Percentiles rank a stretch among this genome's conserved stretches.
These are phyloP conservation scores for Microctenopoma stevenorrisi DNA, from an alignment of 2,797 vertebrate species.

Conservation along the genomic window DNA sequence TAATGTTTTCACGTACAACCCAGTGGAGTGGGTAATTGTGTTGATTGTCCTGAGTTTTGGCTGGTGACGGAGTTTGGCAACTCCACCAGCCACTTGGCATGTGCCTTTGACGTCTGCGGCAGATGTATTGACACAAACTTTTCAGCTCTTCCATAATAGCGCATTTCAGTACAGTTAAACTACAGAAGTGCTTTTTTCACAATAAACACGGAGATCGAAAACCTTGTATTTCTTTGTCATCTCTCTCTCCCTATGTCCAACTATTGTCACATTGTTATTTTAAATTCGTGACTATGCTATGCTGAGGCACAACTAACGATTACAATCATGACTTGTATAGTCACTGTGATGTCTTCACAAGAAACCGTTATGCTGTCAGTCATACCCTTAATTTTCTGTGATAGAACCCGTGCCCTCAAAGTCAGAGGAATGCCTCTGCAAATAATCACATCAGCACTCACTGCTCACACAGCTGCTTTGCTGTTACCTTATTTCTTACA, in stretches of 20 bases:
- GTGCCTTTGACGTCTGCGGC: conserved; percentile 20
- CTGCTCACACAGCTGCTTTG: not conserved
- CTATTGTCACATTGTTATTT: not conserved
- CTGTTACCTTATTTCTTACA: not conserved
- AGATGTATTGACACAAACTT: conserved; percentile 29
- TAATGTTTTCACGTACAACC: conserved; percentile 39
- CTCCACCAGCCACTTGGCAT: conserved; percentile 29
- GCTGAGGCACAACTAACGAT: not conserved
- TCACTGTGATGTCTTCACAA: not conserved
- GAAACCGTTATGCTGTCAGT: not conserved
- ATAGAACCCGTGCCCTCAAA: not conserved
- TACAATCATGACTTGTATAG: too few species aligned
- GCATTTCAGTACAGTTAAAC: not conserved
- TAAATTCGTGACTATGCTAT: not conserved
- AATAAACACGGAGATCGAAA: conserved; percentile 1
- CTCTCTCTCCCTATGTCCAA: not conserved
- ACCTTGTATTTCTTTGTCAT: not conserved
- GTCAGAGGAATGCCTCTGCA: not conserved
- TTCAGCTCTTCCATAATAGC: conserved; percentile 13
- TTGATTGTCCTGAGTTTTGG: conserved; percentile 43
- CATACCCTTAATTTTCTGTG: not conserved
- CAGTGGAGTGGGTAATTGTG: conserved; percentile 24
- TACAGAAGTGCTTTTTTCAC: not conserved
- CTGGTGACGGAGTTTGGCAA: conserved; percentile 35
- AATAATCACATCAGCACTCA: not conserved